Evolutionary conservation across 2,113 vertebrate species (phyloP).

Genomic region (Xyliphius kryptos): DNA sequence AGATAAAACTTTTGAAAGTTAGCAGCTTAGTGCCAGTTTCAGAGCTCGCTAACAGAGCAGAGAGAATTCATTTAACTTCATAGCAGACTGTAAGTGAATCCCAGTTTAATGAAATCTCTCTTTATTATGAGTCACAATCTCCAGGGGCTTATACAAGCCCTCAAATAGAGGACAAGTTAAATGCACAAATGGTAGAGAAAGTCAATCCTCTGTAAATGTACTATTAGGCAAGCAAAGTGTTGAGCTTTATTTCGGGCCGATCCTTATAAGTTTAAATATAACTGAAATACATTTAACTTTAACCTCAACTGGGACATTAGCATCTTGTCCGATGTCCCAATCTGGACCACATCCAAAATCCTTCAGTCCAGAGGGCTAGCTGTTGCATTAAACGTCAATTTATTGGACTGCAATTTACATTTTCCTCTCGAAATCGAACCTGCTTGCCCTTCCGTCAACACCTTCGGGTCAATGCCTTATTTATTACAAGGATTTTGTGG

Average conservation of each 20-base stretch:
- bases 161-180: slow-evolving; percentile 21
- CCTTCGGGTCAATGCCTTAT: too few species aligned
- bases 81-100: slow-evolving; percentile 34
- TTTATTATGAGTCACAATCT: slow-evolving; percentile 29
- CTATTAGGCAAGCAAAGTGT: slow-evolving; percentile 11
- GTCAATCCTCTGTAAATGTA: slow-evolving; percentile 21
- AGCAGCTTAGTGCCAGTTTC: slow-evolving; percentile 19
- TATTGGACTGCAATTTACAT: slow-evolving; percentile 9
- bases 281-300: slow-evolving; percentile 11
- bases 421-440: background rate
- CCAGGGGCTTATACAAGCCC: slow-evolving; percentile 21
- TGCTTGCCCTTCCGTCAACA: too few species aligned
- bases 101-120: slow-evolving; percentile 31
- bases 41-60: slow-evolving; percentile 9
- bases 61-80: slow-evolving; percentile 30
- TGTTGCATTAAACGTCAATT: slow-evolving; percentile 17
- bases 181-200: slow-evolving; percentile 18
- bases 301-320: background rate
- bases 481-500: too few species aligned
- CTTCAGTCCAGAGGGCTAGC: slow-evolving; percentile 1
- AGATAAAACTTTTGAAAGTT: slow-evolving; percentile 13
- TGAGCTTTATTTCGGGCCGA: slow-evolving; percentile 8
- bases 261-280: slow-evolving; percentile 3
- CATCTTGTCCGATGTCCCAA: background rate
- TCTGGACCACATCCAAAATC: slow-evolving; percentile 10